These are phyloP conservation scores for Chaenocephalus aceratus DNA, from an alignment of 2,113 vertebrate genomes.

Conservation along the genomic window DNA sequence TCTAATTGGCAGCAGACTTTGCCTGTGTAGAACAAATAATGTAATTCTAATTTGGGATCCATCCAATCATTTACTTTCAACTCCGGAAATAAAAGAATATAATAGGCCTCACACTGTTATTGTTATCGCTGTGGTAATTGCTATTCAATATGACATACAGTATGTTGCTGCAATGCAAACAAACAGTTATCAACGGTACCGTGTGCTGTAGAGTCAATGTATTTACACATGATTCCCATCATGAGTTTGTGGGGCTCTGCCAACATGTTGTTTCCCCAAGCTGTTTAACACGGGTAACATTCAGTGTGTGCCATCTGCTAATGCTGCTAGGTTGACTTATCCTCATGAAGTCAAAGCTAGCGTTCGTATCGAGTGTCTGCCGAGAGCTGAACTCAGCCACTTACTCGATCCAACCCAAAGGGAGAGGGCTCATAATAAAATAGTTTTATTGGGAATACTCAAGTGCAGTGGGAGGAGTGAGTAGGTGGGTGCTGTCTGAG, in stretches of 20 bases:
- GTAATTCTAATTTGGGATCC: conserved; percentile 60
- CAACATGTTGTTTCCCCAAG: conserved; percentile 9
- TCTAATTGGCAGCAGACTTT: conserved; percentile 71
- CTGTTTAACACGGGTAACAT: conserved; percentile 35
- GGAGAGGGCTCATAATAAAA: conserved; percentile 60
- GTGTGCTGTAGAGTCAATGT: conserved; percentile 1
- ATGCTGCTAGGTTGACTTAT: conserved; percentile 59
- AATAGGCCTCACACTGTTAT: conserved; percentile 26
- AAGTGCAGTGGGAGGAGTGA: conserved; percentile 42
- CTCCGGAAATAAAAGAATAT: conserved; percentile 34
- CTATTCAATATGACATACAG: not conserved
- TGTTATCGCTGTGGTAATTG: conserved; percentile 34
- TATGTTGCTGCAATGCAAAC: not conserved
- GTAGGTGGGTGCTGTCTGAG: conserved; percentile 19
- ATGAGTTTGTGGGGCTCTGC: not conserved
- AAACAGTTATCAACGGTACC: not conserved
- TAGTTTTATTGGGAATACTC: conserved; percentile 61
- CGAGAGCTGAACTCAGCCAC: conserved; percentile 69
- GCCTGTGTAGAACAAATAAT: conserved; percentile 58
- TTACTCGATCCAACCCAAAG: conserved; percentile 54
- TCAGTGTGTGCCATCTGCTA: conserved; percentile 77
- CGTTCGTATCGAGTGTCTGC: conserved; percentile 57
- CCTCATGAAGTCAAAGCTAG: conserved; percentile 65
- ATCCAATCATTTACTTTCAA: conserved; percentile 53
- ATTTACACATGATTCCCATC: conserved; percentile 21